These are phyloP conservation scores for Marmota flaviventris DNA, from an alignment of 2,113 vertebrate species.

Conservation along the genomic window DNA sequence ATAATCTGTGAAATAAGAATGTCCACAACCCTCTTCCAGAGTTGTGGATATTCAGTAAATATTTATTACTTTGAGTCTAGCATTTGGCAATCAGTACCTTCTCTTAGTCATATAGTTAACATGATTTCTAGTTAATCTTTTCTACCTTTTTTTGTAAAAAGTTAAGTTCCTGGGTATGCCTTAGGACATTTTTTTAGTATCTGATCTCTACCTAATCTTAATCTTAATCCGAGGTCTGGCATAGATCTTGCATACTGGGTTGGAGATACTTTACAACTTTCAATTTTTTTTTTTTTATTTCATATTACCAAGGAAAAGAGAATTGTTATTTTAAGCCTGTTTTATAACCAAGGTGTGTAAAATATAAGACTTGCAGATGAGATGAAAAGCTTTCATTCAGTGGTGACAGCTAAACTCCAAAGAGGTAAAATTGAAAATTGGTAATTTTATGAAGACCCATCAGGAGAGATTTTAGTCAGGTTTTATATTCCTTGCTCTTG, in stretches of 20 bases:
- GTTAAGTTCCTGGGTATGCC: background rate
- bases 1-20: background rate
- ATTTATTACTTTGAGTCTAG: background rate
- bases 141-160: background rate
- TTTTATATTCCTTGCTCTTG: background rate
- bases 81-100: background rate
- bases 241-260: background rate
- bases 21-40: background rate
- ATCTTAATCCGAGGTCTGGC: background rate
- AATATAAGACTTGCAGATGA: background rate
- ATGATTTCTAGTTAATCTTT: background rate
- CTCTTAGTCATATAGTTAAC: background rate
- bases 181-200: background rate
- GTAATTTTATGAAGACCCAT: background rate
- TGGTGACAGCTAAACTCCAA: background rate
- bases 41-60: background rate
- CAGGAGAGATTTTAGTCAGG: background rate
- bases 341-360: constrained; percentile 17
- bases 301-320: constrained; percentile 17
- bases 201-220: background rate
- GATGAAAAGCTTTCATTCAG: background rate
- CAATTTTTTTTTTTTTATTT: background rate
- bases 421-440: background rate
- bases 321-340: constrained; percentile 16
- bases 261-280: background rate